phyloP scores from a whole-genome alignment of 1,140 invertebrate species.

The Lysiphlebus fabarum region DNA sequence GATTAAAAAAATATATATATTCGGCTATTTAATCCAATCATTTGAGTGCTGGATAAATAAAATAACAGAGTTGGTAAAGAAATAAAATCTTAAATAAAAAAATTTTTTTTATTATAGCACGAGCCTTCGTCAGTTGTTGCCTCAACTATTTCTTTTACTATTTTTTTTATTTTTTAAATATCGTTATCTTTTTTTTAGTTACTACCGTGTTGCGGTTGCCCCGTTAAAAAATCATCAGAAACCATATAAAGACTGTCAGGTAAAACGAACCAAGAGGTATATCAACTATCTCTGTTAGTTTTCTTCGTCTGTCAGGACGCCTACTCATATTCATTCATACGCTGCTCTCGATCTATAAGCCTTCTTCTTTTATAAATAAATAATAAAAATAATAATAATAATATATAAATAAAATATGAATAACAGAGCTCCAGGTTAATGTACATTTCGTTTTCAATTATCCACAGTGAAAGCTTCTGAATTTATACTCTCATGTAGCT shows the following conservation, averaged over 20 bases:
- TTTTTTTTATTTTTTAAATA: slow-evolving; percentile 2
- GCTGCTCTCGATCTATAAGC: slow-evolving; percentile 13
- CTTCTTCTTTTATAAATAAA: not conserved
- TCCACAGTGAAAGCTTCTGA: slow-evolving; percentile 1
- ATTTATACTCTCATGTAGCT: not conserved
- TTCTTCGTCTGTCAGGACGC: slow-evolving; percentile 21
- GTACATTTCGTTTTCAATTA: slow-evolving; percentile 17
- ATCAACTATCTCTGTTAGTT: slow-evolving; percentile 8
- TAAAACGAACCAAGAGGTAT: slow-evolving; percentile 26
- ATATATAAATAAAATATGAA: not conserved
- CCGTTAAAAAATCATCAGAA: slow-evolving; percentile 28
- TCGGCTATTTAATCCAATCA: no score
- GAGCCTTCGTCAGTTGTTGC: slow-evolving; percentile 7
- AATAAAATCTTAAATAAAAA: no score
- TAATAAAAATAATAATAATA: not conserved
- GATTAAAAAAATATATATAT: no score
- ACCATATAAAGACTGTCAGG: slow-evolving; percentile 31
- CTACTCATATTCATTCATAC: slow-evolving; percentile 23
- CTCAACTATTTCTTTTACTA: slow-evolving; percentile 7
- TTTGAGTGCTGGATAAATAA: no score
- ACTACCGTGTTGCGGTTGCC: slow-evolving; percentile 25
- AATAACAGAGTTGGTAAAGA: no score
- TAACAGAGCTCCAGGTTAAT: not conserved
- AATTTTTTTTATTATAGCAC: slow-evolving; percentile 9
- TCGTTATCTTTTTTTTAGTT: slow-evolving; percentile 12